These are phyloP conservation scores for Drosophila maculinotata DNA, from an alignment of 2,888 invertebrate genomes.

Conservation along the genomic window DNA sequence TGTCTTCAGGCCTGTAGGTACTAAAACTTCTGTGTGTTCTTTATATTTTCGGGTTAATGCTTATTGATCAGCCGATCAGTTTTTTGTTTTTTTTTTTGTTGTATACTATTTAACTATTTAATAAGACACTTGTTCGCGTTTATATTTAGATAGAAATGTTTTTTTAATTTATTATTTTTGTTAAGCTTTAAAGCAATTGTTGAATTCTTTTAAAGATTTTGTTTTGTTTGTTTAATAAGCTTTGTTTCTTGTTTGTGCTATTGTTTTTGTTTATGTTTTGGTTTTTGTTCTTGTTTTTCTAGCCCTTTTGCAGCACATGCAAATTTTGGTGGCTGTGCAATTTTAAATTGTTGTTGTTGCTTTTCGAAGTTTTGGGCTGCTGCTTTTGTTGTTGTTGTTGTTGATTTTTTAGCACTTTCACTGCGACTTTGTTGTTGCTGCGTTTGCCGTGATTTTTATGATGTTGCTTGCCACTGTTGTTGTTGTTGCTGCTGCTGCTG, in stretches of 20 bases:
- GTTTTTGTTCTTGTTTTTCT: conserved; percentile 34
- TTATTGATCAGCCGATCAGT: conserved; percentile 4
- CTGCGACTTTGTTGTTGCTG: conserved; percentile 59
- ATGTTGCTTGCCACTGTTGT: conserved; percentile 48
- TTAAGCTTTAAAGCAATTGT: conserved; percentile 51
- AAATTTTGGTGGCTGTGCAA: conserved; percentile 48
- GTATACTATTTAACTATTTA: conserved; percentile 61
- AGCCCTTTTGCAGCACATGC: conserved; percentile 75
- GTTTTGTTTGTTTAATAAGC: conserved; percentile 44
- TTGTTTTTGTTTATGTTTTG: conserved; percentile 31
- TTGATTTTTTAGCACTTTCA: conserved; percentile 68
- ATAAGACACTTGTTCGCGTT: conserved; percentile 83
- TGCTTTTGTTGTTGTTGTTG: conserved; percentile 53
- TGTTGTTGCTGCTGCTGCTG: conserved; percentile 35
- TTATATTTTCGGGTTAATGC: conserved; percentile 46
- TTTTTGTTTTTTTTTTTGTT: conserved; percentile 28
- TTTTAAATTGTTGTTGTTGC: conserved; percentile 42
- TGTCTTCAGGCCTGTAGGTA: conserved; percentile 76
- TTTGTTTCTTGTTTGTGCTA: conserved; percentile 16
- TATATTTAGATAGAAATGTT: conserved; percentile 58
- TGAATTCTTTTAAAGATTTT: conserved; percentile 31
- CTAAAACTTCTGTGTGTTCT: conserved; percentile 60
- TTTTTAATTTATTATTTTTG: conserved; percentile 19
- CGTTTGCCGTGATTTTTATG: conserved; percentile 58
- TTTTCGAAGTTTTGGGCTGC: conserved; percentile 46